Evolutionary conservation across 30 jellyfish, hydroid and myxozoan species (phyloP), one percentile per base, ranked within the genome.

Genomic region (Cassiopea andromeda): DNA sequence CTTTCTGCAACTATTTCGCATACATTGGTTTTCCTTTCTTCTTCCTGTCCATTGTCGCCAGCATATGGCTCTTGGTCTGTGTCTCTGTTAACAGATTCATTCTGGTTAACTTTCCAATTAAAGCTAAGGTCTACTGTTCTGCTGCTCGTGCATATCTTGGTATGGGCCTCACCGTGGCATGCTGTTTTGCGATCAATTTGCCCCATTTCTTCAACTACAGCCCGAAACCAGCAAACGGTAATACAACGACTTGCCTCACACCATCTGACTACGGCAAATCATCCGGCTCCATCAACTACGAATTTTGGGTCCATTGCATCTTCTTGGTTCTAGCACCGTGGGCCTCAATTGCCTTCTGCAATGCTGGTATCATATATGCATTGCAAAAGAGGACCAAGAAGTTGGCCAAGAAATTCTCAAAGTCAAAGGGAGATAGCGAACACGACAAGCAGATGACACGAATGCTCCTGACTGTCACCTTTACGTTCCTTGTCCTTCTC

Each of bases 291-390:
- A 45, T 43, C 69, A 50, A 50, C 38, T 93, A 93, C 66, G 98
- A 93, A 60, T 93, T 93, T 72, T 87, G 97, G 98, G 98, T 81
- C 44, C 98, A 93, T 61, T 93, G 98, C 79, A 93, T 93, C 89
- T 66, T 93, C 58, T 89, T 93, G 44, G 98, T 93, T 14, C 80
- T 93, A 43, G 90, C 91, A 13, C 97, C 98, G 2, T 93, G 98
- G 98, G 88, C 88, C 48, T 67, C 88, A 77, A 85, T 93, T 2
- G 94, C 93, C 57, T 64, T 85, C 69, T 88, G 81, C 87, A 93
- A 93, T 69, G 81, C 89, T 18, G 97, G 92, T 8, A 83, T 83
- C 54, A 70, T 83, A 17, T 61, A 72, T 44, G 91, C 84, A 46
- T 16, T 83, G 84, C 76, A 83, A 1, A 83, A 70, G 69, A 69